A percentile compares a stretch with the other conserved stretches of the same genome.
phyloP scores from a whole-genome alignment of 1,140 invertebrate species.

The Heterodera schachtii region DNA sequence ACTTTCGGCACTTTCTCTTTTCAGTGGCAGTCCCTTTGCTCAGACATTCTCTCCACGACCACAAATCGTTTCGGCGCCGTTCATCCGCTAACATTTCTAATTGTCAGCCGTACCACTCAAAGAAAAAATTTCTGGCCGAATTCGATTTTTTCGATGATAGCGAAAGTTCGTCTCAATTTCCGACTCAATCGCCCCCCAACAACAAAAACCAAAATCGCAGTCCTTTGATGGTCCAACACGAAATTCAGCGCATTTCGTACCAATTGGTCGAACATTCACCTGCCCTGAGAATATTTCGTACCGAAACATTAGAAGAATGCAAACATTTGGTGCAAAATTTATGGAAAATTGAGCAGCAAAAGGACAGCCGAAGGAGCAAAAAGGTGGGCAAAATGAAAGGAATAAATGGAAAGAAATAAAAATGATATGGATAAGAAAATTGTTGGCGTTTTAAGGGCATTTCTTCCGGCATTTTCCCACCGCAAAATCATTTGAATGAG shows the following conservation, averaged over 20 bases:
- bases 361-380: conserved; percentile 1
- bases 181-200: background rate
- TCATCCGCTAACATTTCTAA: background rate
- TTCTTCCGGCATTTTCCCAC: background rate
- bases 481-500: background rate
- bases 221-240: conserved; percentile 1
- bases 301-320: conserved; percentile 9
- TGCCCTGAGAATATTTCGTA: conserved; percentile 8
- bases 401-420: background rate
- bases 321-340: conserved; percentile 17
- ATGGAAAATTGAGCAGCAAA: conserved; percentile 14
- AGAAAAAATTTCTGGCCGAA: background rate
- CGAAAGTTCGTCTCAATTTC: background rate
- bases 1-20: background rate
- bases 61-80: background rate
- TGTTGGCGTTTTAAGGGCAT: background rate
- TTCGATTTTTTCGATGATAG: background rate
- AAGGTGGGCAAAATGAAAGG: background rate
- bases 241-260: conserved; percentile 7
- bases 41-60: background rate
- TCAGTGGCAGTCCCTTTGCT: background rate
- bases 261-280: background rate
- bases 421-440: background rate
- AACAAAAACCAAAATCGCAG: background rate
- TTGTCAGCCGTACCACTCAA: background rate